Evolutionary conservation across 2,797 vertebrate genomes (phyloP).

Genomic region (Acanthurus leucopareius): DNA sequence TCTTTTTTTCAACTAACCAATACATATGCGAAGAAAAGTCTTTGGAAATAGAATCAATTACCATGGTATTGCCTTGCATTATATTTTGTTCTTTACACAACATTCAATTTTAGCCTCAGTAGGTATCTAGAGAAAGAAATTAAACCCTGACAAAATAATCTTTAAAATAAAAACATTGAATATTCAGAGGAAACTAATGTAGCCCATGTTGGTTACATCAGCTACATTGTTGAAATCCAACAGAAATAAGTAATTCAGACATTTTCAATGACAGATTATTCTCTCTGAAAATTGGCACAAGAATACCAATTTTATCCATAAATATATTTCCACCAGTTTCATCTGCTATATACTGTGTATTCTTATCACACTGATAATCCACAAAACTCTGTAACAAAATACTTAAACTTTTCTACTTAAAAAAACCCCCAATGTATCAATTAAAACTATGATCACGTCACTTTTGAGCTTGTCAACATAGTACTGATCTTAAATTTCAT

Average conservation of each 20-base stretch:
- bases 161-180: slow-evolving; percentile 7
- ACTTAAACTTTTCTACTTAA: slow-evolving; percentile 14
- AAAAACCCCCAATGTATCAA: slow-evolving; percentile 18
- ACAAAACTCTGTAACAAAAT: slow-evolving; percentile 27
- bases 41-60: slow-evolving; percentile 73
- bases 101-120: slow-evolving; percentile 64
- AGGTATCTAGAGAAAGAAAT: slow-evolving; percentile 20
- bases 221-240: slow-evolving; percentile 1
- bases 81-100: slow-evolving; percentile 52
- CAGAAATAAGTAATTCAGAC: background rate
- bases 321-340: slow-evolving; percentile 18
- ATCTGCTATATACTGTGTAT: background rate
- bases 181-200: slow-evolving; percentile 23
- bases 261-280: slow-evolving; percentile 7
- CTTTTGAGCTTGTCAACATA: slow-evolving; percentile 20
- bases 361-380: background rate
- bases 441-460: slow-evolving; percentile 18
- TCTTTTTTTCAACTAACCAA: slow-evolving; percentile 11
- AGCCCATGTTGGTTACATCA: slow-evolving; percentile 4
- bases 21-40: slow-evolving; percentile 52
- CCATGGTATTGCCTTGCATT: slow-evolving; percentile 66
- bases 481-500: slow-evolving; percentile 12
- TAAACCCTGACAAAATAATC: slow-evolving; percentile 4
- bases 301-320: slow-evolving; percentile 15
- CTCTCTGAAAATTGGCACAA: slow-evolving; percentile 33